Percentiles rank a stretch among this genome's conserved stretches.
phyloP scores from a whole-genome alignment of 1,140 invertebrate species.

The Nasonia longicornis region DNA sequence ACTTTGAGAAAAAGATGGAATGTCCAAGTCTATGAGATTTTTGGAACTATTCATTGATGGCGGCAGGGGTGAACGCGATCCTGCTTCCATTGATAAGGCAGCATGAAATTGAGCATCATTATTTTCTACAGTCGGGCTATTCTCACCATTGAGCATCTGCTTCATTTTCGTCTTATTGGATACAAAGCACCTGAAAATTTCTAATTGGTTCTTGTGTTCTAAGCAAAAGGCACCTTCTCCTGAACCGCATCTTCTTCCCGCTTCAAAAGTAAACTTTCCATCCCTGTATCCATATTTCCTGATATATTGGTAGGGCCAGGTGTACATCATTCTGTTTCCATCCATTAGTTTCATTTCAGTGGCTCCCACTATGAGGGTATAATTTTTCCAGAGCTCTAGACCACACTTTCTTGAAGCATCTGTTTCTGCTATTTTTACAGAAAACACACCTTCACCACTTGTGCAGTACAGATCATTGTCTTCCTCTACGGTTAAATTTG shows the following conservation, averaged over 20 bases:
- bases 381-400: conserved; percentile 75
- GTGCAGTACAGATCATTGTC: conserved; percentile 89
- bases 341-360: conserved; percentile 81
- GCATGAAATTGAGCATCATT: conserved; percentile 81
- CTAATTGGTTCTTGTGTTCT: conserved; percentile 82
- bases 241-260: conserved; percentile 87
- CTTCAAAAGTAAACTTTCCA: conserved; percentile 89
- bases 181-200: conserved; percentile 83
- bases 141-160: conserved; percentile 78
- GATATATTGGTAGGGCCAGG: conserved; percentile 90
- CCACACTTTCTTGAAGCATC: conserved; percentile 82
- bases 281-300: conserved; percentile 85
- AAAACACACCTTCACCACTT: conserved; percentile 83
- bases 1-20: conserved; percentile 60
- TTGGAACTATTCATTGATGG: conserved; percentile 73
- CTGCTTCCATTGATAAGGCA: conserved; percentile 79
- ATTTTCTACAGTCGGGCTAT: conserved; percentile 75
- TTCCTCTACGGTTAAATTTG: conserved; percentile 78
- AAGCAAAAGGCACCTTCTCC: conserved; percentile 88
- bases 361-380: conserved; percentile 79
- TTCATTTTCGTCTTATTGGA: conserved; percentile 88
- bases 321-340: conserved; percentile 76
- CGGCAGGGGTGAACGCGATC: conserved; percentile 81
- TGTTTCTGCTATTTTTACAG: conserved; percentile 81
- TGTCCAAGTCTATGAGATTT: conserved; percentile 67